Conservation (phyloP, 64 coral and sea anemone genomes). For the Montipora efflorescens region DNA sequence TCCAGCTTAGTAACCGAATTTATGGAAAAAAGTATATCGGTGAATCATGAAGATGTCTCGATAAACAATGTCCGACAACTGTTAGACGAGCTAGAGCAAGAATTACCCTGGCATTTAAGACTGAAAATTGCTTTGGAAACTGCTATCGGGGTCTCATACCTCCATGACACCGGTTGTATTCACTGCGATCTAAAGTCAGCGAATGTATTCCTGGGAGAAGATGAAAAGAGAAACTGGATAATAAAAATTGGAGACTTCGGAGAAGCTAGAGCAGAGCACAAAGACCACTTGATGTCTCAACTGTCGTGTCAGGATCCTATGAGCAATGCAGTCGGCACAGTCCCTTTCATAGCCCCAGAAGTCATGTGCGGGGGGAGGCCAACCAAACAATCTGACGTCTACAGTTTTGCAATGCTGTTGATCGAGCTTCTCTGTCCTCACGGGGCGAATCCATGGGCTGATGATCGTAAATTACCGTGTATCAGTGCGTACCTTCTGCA, state of each 20-base stretch:
- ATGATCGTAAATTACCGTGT: not conserved
- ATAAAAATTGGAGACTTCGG: slow-evolving; percentile 50
- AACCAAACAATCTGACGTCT: slow-evolving; percentile 7
- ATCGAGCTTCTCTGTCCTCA: slow-evolving; percentile 13
- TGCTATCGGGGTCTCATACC: not conserved
- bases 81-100: not conserved
- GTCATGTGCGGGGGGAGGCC: not conserved
- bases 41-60: no score
- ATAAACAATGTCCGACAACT: not conserved
- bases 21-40: no score
- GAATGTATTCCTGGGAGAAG: slow-evolving; percentile 22
- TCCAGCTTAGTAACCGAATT: no score
- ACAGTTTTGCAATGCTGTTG: slow-evolving; percentile 48
- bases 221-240: not conserved
- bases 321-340: not conserved
- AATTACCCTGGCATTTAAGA: not conserved
- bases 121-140: slow-evolving; percentile 16
- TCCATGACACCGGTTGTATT: not conserved
- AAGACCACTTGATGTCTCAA: not conserved
- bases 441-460: not conserved
- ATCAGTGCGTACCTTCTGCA: no score
- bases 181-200: slow-evolving; percentile 35
- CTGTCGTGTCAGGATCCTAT: not conserved
- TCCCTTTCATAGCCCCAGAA: slow-evolving; percentile 43
- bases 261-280: not conserved